Evolutionary conservation across 2,888 invertebrate species (phyloP), one percentile per base, ranked within the genome.

Genomic region (Lypha dubia): DNA sequence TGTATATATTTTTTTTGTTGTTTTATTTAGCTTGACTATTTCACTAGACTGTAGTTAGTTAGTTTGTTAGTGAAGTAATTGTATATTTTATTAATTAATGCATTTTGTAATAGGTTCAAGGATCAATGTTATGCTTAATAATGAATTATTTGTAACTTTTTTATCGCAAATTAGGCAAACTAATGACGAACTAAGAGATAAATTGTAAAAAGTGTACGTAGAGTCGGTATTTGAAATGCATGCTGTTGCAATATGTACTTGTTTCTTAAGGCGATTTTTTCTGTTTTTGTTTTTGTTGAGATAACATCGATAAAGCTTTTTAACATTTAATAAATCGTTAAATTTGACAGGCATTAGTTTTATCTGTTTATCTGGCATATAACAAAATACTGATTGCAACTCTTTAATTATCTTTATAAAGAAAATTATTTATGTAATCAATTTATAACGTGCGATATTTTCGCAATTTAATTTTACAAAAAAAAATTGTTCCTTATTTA

Each of bases 51-150:
- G n/a, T 24, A 17, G 4, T 24, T 62, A 60, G 32, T 63, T 46
- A 56, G 63, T 60, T 17, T 46, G 44, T 67, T 35, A 35, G 46
- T 76, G 41, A 32, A 75, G 83, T 79, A 71, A 76, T 84, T 84
- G 67, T 68, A 62, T 3, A 41, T 35, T 81, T 84, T 84, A 80
- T 84, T 84, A 84, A 84, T 84, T 84, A 80, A 68, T 79, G 77
- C 49, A 81, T 75, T 80, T 84, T 56, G 77, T 77, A 77, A 84
- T 81, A 70, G 77, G 81, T 74, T 84, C 84, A 84, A 84, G 84
- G 84, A 84, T 84, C 84, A 84, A 84, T 84, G 84, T 63, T 77
- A 74, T 53, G 62, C 53, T 65, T 38, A 63, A 53, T 71, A 71
- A 71, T 71, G 71, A 71, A 79, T 79, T 71, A 79, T 71, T 79